A percentile compares a stretch with the other conserved stretches of the same genome.
Conservation (phyloP, 1,140 invertebrate species). For the Mya arenaria region DNA sequence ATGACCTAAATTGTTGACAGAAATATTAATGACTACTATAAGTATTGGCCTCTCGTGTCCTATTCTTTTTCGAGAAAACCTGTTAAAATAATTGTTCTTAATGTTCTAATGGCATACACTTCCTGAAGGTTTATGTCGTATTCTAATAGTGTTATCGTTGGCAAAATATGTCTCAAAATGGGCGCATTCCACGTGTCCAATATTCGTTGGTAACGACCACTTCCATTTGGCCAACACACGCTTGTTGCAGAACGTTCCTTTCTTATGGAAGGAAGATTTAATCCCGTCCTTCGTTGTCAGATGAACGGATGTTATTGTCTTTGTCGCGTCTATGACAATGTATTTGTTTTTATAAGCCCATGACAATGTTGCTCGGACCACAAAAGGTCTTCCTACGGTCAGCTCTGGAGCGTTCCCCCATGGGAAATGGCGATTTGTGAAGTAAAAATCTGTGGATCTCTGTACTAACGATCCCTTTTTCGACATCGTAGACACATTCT, state of each 20-base stretch:
- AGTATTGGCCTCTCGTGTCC: no score
- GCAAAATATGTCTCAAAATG: neutral
- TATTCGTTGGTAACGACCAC: neutral
- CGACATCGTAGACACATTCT: neutral
- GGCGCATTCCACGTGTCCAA: constrained; percentile 19
- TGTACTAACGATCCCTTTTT: neutral
- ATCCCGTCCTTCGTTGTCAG: constrained; percentile 18
- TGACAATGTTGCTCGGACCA: constrained; percentile 6
- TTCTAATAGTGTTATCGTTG: neutral
- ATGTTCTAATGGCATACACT: no score
- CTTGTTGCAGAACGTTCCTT: constrained; percentile 6
- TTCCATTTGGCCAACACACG: neutral
- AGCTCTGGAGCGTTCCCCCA: constrained; percentile 16
- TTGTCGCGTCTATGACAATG: constrained; percentile 16
- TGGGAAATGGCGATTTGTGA: constrained; percentile 19
- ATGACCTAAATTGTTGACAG: no score
- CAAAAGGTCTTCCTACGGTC: constrained; percentile 4
- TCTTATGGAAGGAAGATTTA: constrained; percentile 15
- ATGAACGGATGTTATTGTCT: constrained; percentile 11
- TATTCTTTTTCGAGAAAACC: no score
- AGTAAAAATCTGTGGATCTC: constrained; percentile 21
- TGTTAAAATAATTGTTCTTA: no score
- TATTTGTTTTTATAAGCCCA: constrained; percentile 3
- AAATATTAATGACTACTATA: no score
- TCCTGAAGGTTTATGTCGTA: constrained; percentile 1